Evolutionary conservation across 2,888 invertebrate genomes (phyloP).

Genomic region (Epinotia nisella): DNA sequence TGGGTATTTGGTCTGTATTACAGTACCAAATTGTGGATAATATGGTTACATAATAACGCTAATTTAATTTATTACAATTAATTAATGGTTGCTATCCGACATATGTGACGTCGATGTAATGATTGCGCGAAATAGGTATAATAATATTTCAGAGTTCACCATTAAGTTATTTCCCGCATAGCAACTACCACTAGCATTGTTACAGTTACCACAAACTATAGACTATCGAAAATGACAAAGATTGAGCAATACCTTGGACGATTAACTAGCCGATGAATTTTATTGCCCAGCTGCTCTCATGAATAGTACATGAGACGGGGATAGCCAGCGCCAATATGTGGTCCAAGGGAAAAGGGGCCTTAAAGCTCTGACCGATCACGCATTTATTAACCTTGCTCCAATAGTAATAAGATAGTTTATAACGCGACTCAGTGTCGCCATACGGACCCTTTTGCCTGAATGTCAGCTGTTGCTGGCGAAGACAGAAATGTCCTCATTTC

Average conservation of each 20-base stretch:
- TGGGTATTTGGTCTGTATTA: not conserved
- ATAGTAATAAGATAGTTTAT: constrained; percentile 9
- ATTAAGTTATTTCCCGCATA: constrained; percentile 14
- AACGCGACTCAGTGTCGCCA: not conserved
- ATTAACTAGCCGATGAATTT: constrained; percentile 32
- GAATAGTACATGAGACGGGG: constrained; percentile 36
- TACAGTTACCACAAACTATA: constrained; percentile 18
- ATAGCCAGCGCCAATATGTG: constrained; percentile 25
- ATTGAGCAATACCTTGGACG: constrained; percentile 33
- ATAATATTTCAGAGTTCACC: not conserved
- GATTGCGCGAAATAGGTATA: constrained; percentile 3
- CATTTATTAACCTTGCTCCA: constrained; percentile 8
- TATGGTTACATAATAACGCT: not conserved
- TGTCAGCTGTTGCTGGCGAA: constrained; percentile 7
- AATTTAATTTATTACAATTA: not conserved
- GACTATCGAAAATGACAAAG: constrained; percentile 19
- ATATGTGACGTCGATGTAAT: constrained; percentile 6
- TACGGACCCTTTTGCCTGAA: constrained; percentile 8
- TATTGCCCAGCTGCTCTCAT: constrained; percentile 43
- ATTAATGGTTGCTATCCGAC: constrained; percentile 2
- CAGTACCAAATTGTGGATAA: not conserved
- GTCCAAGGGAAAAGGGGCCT: not conserved
- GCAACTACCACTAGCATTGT: constrained; percentile 10
- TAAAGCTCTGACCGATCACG: not conserved
- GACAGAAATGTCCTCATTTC: constrained; percentile 41